Evolutionary conservation across 2,797 vertebrate genomes (phyloP), one percentile per base, ranked within the genome.

Genomic region (Malurus splendens): DNA sequence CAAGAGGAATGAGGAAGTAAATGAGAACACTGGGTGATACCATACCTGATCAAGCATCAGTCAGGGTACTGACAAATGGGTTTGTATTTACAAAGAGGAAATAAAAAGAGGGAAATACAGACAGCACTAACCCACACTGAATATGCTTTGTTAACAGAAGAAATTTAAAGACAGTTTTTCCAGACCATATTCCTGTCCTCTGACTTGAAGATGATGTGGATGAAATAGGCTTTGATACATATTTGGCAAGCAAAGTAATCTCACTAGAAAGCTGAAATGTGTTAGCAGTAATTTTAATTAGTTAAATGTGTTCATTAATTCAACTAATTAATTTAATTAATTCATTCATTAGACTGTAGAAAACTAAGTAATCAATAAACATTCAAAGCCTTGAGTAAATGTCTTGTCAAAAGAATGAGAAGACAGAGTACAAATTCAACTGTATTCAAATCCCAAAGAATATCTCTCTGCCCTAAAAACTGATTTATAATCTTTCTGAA

Each of bases 271-370:
- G 39, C 14, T 42, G 11, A 38, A 78, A 89, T 64, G 7, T 30
- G 30, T 56, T 79, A 87, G 33, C 28, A 62, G 51, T 28, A 65
- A 77, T 67, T 84, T 88, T 80, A 90, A 82, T 93, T 87, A 74
- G 54, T 54, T 78, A 76, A 88, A 84, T 61, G 59, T 68, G 47
- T 30, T 71, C 36, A 71, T 77, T 50, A 85, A 87, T 68, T 87
- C 28, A 91, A 65, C 22, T 28, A 81, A 87, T 85, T 82, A 72
- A 87, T 87, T 94, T 18, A 71, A 89, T 94, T 59, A 20, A 87
- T 82, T 84, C 7, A 57, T 94, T 90, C 67, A 51, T 79, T 85
- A 66, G 12, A 47, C 23, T 44, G 28, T 27, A 79, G 60, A 88
- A 95, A 91, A 61, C 12, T 38, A 88, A 76, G 32, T 39, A 65